Evolutionary conservation across 2,797 vertebrate genomes (phyloP).

Genomic region (Gymnodraco acuticeps): DNA sequence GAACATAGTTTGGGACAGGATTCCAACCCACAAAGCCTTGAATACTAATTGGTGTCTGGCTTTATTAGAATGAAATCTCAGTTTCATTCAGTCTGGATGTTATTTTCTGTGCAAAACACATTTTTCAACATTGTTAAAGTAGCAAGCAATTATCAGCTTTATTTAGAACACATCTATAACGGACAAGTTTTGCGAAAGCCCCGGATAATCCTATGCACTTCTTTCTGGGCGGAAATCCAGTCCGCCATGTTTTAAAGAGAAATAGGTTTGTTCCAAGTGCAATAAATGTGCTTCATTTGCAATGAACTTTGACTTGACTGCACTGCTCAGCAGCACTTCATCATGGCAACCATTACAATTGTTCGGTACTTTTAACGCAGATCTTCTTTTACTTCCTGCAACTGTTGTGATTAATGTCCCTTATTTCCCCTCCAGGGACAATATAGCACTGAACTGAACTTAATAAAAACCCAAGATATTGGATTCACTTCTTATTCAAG

Average conservation of each 20-base stretch:
- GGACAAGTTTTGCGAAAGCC: not conserved
- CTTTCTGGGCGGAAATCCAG: not conserved
- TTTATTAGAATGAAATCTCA: not conserved
- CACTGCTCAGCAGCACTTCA: not conserved
- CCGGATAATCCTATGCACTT: not conserved
- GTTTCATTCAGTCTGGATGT: not conserved
- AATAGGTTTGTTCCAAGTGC: not conserved
- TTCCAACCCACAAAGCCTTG: constrained; percentile 5
- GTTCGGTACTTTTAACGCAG: not conserved
- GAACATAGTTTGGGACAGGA: not conserved
- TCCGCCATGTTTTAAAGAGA: not conserved
- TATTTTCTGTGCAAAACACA: not conserved
- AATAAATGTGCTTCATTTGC: not conserved
- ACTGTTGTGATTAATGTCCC: constrained; percentile 4
- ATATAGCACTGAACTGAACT: too few relatives aligned
- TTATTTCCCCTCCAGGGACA: too few relatives aligned
- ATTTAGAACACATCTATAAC: not conserved
- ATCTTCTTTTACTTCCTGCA: not conserved
- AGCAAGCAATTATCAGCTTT: not conserved
- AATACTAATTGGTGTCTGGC: constrained; percentile 7
- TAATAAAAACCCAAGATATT: not conserved
- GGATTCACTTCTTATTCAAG: not conserved
- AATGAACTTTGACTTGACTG: constrained; percentile 4
- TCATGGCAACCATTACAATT: not conserved
- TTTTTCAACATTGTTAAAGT: not conserved